A percentile compares a stretch with the other conserved stretches of the same genome.
Conservation (phyloP, 2,888 invertebrate species). For the Ferrisia virgata region DNA sequence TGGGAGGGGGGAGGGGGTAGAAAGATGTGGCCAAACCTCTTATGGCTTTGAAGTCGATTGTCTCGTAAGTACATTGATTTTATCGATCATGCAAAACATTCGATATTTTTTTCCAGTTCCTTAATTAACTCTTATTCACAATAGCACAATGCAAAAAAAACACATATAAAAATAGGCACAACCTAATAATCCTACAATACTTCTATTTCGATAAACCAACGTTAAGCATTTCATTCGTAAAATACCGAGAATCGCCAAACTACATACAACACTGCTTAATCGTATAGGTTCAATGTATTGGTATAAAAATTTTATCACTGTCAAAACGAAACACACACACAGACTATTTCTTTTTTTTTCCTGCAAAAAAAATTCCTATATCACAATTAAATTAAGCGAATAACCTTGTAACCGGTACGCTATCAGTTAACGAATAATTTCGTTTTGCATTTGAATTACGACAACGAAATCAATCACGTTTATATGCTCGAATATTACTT, state of each 20-base stretch:
- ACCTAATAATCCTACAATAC: not conserved
- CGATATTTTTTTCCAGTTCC: too few relatives aligned
- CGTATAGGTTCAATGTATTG: not conserved
- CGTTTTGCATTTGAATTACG: not conserved
- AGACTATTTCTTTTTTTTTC: not conserved
- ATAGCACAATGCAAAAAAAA: too few relatives aligned
- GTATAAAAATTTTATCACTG: not conserved
- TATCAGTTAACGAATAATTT: not conserved
- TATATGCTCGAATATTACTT: not conserved
- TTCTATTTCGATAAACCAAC: not conserved
- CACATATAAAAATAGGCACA: too few relatives aligned
- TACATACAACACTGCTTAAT: not conserved
- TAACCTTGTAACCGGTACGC: not conserved
- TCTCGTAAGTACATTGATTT: too few relatives aligned
- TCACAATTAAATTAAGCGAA: not conserved
- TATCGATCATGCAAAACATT: too few relatives aligned
- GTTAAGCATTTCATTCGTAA: not conserved
- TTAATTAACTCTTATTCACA: too few relatives aligned
- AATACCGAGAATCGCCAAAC: slow-evolving; percentile 21
- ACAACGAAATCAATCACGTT: not conserved
- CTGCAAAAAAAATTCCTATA: not conserved
- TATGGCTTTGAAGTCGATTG: too few relatives aligned
- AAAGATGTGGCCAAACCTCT: too few relatives aligned
- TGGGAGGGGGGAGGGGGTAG: too few relatives aligned
- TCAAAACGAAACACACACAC: not conserved